These are phyloP conservation scores for Drosophila formosana DNA, from an alignment of 2,888 invertebrate species.

Conservation along the genomic window DNA sequence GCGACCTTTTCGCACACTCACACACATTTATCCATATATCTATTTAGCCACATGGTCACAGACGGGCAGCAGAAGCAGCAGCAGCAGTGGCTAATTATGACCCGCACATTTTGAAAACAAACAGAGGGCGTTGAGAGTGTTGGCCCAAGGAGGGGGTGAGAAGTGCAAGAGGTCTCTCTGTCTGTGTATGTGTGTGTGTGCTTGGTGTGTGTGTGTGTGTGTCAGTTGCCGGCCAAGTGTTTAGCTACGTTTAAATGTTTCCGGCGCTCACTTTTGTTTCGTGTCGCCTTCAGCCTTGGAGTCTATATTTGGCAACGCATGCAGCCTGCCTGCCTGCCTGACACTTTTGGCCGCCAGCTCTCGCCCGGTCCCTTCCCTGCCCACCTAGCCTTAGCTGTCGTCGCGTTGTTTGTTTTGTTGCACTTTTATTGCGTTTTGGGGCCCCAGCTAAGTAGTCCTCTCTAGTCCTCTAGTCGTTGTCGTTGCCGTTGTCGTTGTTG, in stretches of 20 bases:
- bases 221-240: constrained; percentile 68
- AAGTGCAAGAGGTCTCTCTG: neutral
- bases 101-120: constrained; percentile 83
- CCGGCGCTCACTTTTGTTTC: constrained; percentile 78
- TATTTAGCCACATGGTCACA: constrained; percentile 25
- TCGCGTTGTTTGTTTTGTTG: constrained; percentile 75
- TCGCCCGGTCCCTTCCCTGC: neutral
- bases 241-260: constrained; percentile 79
- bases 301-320: constrained; percentile 81
- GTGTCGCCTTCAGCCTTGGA: constrained; percentile 78
- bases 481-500: constrained; percentile 24
- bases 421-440: constrained; percentile 83
- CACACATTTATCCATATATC: constrained; percentile 18
- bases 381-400: constrained; percentile 34
- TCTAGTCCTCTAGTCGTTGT: constrained; percentile 17
- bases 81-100: constrained; percentile 82
- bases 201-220: neutral
- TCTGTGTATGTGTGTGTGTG: neutral
- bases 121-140: constrained; percentile 38
- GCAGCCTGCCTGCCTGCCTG: constrained; percentile 46
- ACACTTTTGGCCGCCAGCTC: constrained; percentile 28
- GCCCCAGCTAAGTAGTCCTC: constrained; percentile 67
- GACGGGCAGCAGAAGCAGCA: constrained; percentile 52
- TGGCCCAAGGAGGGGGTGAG: neutral
- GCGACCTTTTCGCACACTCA: constrained; percentile 69